phyloP scores from a whole-genome alignment of 2,888 invertebrate species.

The Imbricaverruca yamaguchii region DNA sequence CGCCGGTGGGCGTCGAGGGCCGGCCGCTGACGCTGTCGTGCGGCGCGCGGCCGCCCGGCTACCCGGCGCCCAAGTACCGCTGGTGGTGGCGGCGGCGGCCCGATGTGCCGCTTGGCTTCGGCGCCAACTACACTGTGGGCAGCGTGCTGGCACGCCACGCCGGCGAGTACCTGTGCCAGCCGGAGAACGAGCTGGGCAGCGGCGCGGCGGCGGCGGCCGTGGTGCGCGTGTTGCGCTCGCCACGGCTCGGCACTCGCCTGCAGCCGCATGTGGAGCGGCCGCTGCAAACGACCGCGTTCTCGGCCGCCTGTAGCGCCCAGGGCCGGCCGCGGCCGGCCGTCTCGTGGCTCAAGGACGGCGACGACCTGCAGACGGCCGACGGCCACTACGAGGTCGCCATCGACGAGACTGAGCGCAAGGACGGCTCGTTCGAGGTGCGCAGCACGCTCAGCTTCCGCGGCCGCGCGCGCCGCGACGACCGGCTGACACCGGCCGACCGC shows the following conservation, averaged over 20 bases:
- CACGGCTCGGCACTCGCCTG: constrained; percentile 70
- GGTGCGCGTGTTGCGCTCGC: constrained; percentile 80
- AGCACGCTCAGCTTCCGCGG: constrained; percentile 37
- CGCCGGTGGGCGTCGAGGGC: constrained; percentile 47
- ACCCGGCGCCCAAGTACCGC: constrained; percentile 79
- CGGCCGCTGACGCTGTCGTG: constrained; percentile 71
- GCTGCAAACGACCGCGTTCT: constrained; percentile 28
- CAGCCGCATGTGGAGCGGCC: constrained; percentile 42
- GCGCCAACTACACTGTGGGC: constrained; percentile 74
- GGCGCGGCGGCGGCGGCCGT: constrained; percentile 76
- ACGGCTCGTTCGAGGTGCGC: constrained; percentile 71
- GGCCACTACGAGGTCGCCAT: constrained; percentile 72
- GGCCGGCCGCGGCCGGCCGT: constrained; percentile 80
- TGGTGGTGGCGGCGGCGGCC: constrained; percentile 70
- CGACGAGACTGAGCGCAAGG: constrained; percentile 64
- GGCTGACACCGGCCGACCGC: constrained; percentile 58
- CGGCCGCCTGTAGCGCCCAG: constrained; percentile 73
- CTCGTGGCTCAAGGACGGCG: constrained; percentile 68
- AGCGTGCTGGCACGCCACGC: constrained; percentile 77
- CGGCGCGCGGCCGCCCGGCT: constrained; percentile 78
- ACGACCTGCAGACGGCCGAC: constrained; percentile 63
- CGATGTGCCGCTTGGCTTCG: constrained; percentile 60
- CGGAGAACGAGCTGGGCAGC: constrained; percentile 78
- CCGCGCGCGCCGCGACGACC: constrained; percentile 34
- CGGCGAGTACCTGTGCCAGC: constrained; percentile 83